Percentiles rank a stretch among this genome's conserved stretches.
Conservation (phyloP, 2,113 vertebrate species). For the Pteronura brasiliensis region DNA sequence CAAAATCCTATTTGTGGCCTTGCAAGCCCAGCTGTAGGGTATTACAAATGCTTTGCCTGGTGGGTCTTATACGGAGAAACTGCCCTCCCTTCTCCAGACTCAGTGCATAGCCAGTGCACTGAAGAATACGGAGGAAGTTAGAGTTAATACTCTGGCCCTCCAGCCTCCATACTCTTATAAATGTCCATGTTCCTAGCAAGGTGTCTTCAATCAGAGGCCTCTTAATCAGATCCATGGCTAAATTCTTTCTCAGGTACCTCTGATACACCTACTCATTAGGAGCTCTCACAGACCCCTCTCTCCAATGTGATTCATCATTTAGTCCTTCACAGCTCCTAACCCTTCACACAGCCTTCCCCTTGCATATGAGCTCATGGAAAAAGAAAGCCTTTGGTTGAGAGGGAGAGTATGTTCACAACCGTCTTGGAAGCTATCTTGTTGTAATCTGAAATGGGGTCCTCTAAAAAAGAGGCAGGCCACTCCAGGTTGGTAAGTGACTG, state of each 20-base stretch:
- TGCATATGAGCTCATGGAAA: not conserved
- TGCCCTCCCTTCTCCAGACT: not conserved
- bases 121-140: not conserved
- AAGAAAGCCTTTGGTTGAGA: no score
- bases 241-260: not conserved
- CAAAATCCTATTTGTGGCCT: not conserved
- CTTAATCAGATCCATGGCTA: not conserved
- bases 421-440: no score
- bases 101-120: not conserved
- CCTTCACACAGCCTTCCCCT: not conserved
- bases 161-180: not conserved
- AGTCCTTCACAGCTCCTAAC: not conserved
- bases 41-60: not conserved
- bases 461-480: no score
- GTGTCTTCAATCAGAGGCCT: not conserved
- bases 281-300: not conserved
- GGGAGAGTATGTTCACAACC: no score
- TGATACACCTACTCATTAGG: not conserved
- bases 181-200: not conserved
- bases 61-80: not conserved
- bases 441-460: no score
- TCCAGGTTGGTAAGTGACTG: no score
- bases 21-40: not conserved
- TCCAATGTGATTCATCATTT: not conserved
- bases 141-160: not conserved